A percentile compares a stretch with the other conserved stretches of the same genome.
phyloP scores from a whole-genome alignment of 2,888 invertebrate species.

The Zygothrica quintamaculata region DNA sequence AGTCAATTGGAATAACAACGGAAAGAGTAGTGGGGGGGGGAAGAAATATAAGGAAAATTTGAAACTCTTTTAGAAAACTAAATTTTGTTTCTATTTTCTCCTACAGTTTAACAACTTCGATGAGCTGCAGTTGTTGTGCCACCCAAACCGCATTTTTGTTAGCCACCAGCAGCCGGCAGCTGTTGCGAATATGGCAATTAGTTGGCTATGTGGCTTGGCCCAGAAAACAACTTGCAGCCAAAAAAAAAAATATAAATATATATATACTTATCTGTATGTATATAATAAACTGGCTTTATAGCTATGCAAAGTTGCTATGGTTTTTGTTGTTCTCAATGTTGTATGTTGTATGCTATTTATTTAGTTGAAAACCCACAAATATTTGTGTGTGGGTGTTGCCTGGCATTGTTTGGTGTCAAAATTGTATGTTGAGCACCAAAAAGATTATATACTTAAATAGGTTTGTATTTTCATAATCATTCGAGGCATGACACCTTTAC shows the following conservation, averaged over 20 bases:
- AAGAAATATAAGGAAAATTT: no score
- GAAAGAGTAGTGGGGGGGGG: background rate
- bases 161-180: slow-evolving; percentile 51
- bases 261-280: no score
- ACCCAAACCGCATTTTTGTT: slow-evolving; percentile 68
- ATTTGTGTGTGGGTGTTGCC: slow-evolving; percentile 57
- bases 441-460: slow-evolving; percentile 24
- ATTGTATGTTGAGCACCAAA: slow-evolving; percentile 25
- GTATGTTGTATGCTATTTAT: slow-evolving; percentile 41
- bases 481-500: slow-evolving; percentile 37
- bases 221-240: slow-evolving; percentile 68
- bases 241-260: background rate
- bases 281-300: slow-evolving; percentile 43
- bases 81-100: slow-evolving; percentile 25
- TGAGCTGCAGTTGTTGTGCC: slow-evolving; percentile 54
- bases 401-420: slow-evolving; percentile 70
- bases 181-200: slow-evolving; percentile 67
- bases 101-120: no score
- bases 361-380: slow-evolving; percentile 39
- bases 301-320: slow-evolving; percentile 32
- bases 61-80: no score
- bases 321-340: no score
- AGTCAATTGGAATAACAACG: no score
- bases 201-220: slow-evolving; percentile 76
- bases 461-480: slow-evolving; percentile 25